A percentile compares a stretch with the other conserved stretches of the same genome.
phyloP scores from a whole-genome alignment of 2,888 invertebrate species.

The Polyommatus iphigenia region DNA sequence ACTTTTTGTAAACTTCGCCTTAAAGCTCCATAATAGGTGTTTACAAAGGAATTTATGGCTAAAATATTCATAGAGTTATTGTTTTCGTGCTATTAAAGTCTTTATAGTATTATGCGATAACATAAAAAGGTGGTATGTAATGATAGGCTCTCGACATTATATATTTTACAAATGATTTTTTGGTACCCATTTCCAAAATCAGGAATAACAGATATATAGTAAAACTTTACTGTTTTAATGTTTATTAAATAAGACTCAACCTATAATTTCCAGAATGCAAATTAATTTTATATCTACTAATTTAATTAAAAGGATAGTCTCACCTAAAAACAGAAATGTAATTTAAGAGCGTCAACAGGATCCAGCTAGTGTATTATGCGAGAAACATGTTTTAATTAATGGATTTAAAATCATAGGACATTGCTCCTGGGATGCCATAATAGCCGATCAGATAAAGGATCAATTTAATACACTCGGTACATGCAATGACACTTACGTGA shows the following conservation, averaged over 20 bases:
- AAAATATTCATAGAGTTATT: constrained; percentile 25
- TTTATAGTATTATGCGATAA: background rate
- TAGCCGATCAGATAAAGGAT: constrained; percentile 26
- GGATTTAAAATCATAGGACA: constrained; percentile 7
- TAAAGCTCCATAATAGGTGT: background rate
- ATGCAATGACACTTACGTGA: constrained; percentile 33
- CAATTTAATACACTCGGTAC: constrained; percentile 32
- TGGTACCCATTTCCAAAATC: background rate
- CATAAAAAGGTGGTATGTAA: constrained; percentile 19
- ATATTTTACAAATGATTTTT: background rate
- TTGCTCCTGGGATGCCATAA: constrained; percentile 22
- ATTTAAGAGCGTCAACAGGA: background rate
- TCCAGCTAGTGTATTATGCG: constrained; percentile 13
- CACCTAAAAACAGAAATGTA: background rate
- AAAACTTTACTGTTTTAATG: background rate
- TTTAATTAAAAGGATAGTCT: background rate
- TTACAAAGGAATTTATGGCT: constrained; percentile 21
- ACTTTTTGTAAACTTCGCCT: constrained; percentile 24
- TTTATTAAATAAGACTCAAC: background rate
- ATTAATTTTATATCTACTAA: background rate
- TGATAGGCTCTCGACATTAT: constrained; percentile 1
- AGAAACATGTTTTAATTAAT: constrained; percentile 28
- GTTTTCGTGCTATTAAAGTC: constrained; percentile 19
- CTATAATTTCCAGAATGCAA: background rate
- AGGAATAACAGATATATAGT: background rate